These are phyloP conservation scores for Trissolcus japonicus DNA, from an alignment of 2,888 invertebrate species.

Conservation along the genomic window DNA sequence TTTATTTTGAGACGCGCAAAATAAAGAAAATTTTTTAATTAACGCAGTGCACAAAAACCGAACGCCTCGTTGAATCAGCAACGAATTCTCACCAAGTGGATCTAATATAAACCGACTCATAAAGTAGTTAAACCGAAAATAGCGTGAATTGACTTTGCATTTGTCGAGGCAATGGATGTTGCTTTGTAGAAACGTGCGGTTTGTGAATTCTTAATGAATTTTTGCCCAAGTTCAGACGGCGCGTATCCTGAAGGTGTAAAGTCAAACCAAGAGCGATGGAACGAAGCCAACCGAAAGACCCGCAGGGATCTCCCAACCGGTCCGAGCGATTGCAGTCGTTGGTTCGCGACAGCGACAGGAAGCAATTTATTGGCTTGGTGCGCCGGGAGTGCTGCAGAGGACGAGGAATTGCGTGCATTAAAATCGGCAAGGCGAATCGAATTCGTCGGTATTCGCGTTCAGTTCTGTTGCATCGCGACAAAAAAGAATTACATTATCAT, in stretches of 20 bases:
- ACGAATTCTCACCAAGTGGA: constrained; percentile 37
- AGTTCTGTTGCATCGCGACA: constrained; percentile 49
- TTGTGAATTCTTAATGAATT: constrained; percentile 55
- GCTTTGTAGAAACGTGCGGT: constrained; percentile 49
- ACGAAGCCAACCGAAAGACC: constrained; percentile 59
- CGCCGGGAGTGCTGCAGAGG: constrained; percentile 61
- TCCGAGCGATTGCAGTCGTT: constrained; percentile 61
- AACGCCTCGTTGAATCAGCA: constrained; percentile 24
- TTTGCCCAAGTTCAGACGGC: constrained; percentile 51
- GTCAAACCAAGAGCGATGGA: constrained; percentile 59
- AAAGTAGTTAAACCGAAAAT: constrained; percentile 53
- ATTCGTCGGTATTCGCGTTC: constrained; percentile 58
- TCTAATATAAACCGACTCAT: constrained; percentile 46
- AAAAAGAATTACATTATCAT: constrained; percentile 55
- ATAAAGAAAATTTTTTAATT: constrained; percentile 28
- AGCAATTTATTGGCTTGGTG: constrained; percentile 69
- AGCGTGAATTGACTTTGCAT: constrained; percentile 50
- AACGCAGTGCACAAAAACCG: constrained; percentile 17
- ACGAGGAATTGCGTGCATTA: constrained; percentile 61
- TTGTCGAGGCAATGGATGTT: constrained; percentile 26
- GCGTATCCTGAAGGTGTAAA: constrained; percentile 56
- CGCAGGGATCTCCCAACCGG: constrained; percentile 59
- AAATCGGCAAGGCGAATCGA: constrained; percentile 61
- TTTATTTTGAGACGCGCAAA: constrained; percentile 10
- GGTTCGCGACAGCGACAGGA: constrained; percentile 66